Evolutionary conservation across 2,888 invertebrate genomes (phyloP).

Genomic region (Hydraecia micacea): DNA sequence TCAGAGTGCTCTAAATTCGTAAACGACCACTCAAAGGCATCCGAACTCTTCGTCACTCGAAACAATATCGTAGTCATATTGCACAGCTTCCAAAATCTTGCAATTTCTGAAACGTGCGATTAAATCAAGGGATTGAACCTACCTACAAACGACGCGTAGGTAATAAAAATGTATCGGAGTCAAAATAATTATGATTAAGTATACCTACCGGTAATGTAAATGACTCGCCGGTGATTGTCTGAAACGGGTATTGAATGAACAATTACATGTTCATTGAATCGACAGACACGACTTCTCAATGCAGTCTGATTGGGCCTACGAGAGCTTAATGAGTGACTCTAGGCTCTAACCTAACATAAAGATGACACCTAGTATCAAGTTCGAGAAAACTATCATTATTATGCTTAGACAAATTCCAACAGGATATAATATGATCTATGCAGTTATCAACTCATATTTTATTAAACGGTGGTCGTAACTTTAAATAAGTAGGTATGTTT

Average conservation of each 20-base stretch:
- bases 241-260: slow-evolving; percentile 30
- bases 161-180: neutral
- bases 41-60: slow-evolving; percentile 6
- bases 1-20: slow-evolving; percentile 69
- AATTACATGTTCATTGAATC: slow-evolving; percentile 41
- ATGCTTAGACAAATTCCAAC: neutral
- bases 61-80: slow-evolving; percentile 4
- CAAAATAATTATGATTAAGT: slow-evolving; percentile 22
- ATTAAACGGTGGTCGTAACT: neutral
- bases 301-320: neutral
- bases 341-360: neutral
- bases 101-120: neutral
- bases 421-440: neutral
- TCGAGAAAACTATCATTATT: slow-evolving; percentile 2
- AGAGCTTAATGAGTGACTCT: slow-evolving; percentile 16
- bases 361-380: slow-evolving; percentile 6
- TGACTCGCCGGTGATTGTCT: slow-evolving; percentile 29
- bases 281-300: slow-evolving; percentile 10
- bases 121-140: neutral
- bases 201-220: slow-evolving; percentile 48
- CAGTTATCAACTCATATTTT: neutral
- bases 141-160: neutral
- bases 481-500: neutral
- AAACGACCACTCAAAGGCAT: slow-evolving; percentile 71
- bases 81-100: neutral